Conservation (phyloP, 2,113 vertebrate genomes). For the Periophthalmus modestus region DNA sequence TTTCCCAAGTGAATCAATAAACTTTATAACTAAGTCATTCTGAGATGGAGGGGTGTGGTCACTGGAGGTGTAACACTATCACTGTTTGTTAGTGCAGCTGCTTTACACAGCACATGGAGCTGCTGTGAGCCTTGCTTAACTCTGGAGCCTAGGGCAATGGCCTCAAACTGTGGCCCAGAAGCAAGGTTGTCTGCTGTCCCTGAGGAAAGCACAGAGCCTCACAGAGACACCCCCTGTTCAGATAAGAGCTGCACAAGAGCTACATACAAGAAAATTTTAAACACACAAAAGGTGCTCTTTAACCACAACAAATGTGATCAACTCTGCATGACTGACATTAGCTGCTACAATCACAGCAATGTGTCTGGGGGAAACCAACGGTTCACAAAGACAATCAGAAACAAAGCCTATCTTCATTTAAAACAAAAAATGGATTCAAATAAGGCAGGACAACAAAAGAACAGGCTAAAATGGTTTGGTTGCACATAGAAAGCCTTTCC, state of each 20-base stretch:
- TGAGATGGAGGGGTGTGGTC: constrained; percentile 24
- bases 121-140: constrained; percentile 42
- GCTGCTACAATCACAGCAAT: constrained; percentile 19
- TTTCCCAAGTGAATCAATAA: background rate
- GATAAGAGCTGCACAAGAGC: background rate
- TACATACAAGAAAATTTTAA: constrained; percentile 6
- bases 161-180: constrained; percentile 24
- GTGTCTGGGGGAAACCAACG: constrained; percentile 14
- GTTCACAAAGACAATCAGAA: constrained; percentile 14
- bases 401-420: background rate
- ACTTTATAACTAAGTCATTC: background rate
- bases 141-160: constrained; percentile 38
- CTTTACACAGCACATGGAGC: constrained; percentile 20
- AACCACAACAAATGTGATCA: constrained; percentile 35
- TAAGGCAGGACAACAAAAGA: background rate
- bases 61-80: constrained; percentile 48
- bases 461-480: constrained; percentile 1
- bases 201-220: background rate
- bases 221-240: background rate
- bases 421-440: constrained; percentile 17
- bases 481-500: background rate
- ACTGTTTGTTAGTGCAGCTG: constrained; percentile 55
- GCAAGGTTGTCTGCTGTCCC: constrained; percentile 18
- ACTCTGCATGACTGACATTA: constrained; percentile 51
- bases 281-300: constrained; percentile 23